These are phyloP conservation scores for Drosophila lutescens DNA, from an alignment of 2,888 invertebrate genomes.

Conservation along the genomic window DNA sequence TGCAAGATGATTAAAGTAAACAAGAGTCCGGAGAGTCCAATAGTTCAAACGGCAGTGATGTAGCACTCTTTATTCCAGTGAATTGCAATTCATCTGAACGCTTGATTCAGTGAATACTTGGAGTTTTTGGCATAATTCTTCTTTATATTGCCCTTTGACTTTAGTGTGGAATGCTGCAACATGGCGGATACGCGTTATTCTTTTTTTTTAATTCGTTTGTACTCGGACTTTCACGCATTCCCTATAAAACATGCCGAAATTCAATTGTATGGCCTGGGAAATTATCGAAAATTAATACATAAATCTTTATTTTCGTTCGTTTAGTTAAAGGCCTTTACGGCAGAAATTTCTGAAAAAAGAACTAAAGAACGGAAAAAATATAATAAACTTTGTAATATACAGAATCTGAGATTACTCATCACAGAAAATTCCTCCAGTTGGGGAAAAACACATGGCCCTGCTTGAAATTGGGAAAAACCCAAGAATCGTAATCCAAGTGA, in stretches of 20 bases:
- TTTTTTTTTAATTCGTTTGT: background rate
- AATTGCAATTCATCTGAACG: slow-evolving; percentile 15
- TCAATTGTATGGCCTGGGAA: background rate
- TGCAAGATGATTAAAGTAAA: slow-evolving; percentile 45
- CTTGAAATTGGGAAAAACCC: slow-evolving; percentile 29
- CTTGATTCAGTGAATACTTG: slow-evolving; percentile 20
- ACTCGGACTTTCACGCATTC: background rate
- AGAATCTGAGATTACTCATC: slow-evolving; percentile 26
- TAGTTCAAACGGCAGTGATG: slow-evolving; percentile 20
- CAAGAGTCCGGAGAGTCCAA: slow-evolving; percentile 17
- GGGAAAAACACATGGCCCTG: slow-evolving; percentile 66
- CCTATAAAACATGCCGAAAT: background rate
- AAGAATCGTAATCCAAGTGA: slow-evolving; percentile 2
- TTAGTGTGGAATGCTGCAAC: slow-evolving; percentile 24
- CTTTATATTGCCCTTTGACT: background rate
- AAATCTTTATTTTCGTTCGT: background rate
- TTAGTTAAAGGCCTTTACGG: background rate
- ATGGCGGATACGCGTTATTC: slow-evolving; percentile 61
- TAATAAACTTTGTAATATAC: slow-evolving; percentile 16
- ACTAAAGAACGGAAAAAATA: slow-evolving; percentile 3
- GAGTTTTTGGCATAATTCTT: background rate
- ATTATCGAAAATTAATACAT: background rate
- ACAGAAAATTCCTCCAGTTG: slow-evolving; percentile 27
- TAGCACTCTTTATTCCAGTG: background rate
- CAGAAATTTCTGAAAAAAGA: slow-evolving; percentile 18